A percentile compares a stretch with the other conserved stretches of the same genome.
phyloP scores from a whole-genome alignment of 2,797 vertebrate genomes.

The Mormyrops attenuatus region DNA sequence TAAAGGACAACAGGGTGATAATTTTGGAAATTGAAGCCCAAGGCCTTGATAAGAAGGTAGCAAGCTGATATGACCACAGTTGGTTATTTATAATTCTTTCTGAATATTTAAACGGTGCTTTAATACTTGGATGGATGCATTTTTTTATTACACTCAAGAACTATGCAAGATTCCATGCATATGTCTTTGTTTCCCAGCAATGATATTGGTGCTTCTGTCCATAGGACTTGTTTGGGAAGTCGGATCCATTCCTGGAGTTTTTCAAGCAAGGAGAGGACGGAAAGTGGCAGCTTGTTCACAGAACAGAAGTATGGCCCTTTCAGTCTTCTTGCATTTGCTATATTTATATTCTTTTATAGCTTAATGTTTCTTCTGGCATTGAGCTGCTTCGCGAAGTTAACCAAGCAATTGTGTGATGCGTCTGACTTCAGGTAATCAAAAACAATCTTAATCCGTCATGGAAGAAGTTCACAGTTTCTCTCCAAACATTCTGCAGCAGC shows the following conservation, averaged over 20 bases:
- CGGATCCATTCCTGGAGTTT: slow-evolving; percentile 84
- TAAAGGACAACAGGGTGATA: slow-evolving; percentile 78
- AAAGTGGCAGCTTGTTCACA: slow-evolving; percentile 78
- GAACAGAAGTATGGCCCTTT: slow-evolving; percentile 75
- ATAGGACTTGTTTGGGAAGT: slow-evolving; percentile 92
- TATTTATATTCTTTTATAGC: not conserved
- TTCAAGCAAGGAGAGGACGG: slow-evolving; percentile 73
- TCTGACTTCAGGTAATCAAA: slow-evolving; percentile 76
- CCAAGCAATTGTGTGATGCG: not conserved
- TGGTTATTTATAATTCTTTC: not conserved
- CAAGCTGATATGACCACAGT: not conserved
- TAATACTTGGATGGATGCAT: not conserved
- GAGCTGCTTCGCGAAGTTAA: not conserved
- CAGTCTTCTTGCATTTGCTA: not conserved
- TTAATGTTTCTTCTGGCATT: not conserved
- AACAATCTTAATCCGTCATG: slow-evolving; percentile 85
- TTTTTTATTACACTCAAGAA: not conserved
- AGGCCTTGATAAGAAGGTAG: slow-evolving; percentile 88
- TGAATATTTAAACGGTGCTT: not conserved
- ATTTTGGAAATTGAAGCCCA: slow-evolving; percentile 78
- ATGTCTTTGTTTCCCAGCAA: not conserved
- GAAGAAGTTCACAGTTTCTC: slow-evolving; percentile 75
- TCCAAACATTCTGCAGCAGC: slow-evolving; percentile 81
- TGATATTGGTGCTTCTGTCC: not conserved
- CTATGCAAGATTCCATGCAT: not conserved